Percentiles rank a stretch among this genome's conserved stretches.
Evolutionary conservation across 2,113 vertebrate species (phyloP).

Genomic region (Heptranchias perlo): DNA sequence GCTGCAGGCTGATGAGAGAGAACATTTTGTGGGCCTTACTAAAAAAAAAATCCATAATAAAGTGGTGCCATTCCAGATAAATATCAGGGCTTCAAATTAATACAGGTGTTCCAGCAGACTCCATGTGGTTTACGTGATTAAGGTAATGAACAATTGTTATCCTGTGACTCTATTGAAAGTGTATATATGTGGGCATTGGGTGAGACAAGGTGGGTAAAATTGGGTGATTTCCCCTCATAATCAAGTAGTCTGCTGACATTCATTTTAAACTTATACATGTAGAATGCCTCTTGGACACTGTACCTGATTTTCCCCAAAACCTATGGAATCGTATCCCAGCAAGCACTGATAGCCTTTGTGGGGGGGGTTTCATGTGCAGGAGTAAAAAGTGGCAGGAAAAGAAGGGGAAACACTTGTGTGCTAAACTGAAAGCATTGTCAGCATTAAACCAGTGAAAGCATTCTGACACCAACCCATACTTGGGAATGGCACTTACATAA

Average conservation of each 20-base stretch:
- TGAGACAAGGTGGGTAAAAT: not conserved
- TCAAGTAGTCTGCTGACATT: not conserved
- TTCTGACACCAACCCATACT: not conserved
- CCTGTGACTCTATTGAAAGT: not conserved
- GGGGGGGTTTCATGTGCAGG: too few relatives aligned
- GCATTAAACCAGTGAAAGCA: not conserved
- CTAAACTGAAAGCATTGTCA: not conserved
- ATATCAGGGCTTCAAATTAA: not conserved
- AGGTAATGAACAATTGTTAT: not conserved
- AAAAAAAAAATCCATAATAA: not conserved
- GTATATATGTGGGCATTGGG: not conserved
- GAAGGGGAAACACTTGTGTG: not conserved
- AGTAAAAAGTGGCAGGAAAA: not conserved
- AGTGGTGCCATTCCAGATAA: not conserved
- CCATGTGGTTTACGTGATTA: not conserved
- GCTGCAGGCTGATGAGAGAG: not conserved
- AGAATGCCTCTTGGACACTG: not conserved
- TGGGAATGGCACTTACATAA: not conserved
- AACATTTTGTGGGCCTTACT: not conserved
- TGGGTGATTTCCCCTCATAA: not conserved
- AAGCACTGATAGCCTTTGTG: not conserved
- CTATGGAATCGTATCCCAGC: not conserved
- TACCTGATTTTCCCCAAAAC: not conserved
- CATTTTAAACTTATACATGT: not conserved
- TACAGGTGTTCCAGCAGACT: not conserved